Conservation (phyloP, 2,888 invertebrate species). For the Drosophila subsilvestris region DNA sequence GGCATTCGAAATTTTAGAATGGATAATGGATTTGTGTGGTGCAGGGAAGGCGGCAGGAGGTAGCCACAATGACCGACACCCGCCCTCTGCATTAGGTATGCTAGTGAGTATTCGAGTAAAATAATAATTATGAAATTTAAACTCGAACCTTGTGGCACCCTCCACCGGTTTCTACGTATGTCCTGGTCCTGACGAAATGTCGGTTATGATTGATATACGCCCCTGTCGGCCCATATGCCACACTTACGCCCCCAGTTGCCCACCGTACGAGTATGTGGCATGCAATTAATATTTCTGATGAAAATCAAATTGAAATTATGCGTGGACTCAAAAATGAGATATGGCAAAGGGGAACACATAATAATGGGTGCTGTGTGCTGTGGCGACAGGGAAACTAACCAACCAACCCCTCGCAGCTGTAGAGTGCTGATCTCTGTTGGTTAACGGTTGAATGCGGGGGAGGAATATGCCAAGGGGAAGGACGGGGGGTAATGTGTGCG, state of each 20-base stretch:
- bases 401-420: conserved; percentile 42
- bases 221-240: conserved; percentile 60
- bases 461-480: neutral
- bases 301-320: conserved; percentile 75
- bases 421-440: conserved; percentile 43
- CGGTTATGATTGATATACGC: conserved; percentile 54
- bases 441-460: conserved; percentile 15
- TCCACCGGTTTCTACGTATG: conserved; percentile 25
- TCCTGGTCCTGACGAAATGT: conserved; percentile 25
- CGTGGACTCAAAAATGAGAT: conserved; percentile 39
- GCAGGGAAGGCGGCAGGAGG: too few species aligned
- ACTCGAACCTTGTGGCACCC: conserved; percentile 35
- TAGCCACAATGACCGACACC: conserved; percentile 5
- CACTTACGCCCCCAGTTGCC: conserved; percentile 36
- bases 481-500: conserved; percentile 35
- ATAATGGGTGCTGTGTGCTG: conserved; percentile 2
- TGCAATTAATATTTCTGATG: conserved; percentile 70
- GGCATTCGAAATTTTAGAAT: neutral
- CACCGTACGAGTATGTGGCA: conserved; percentile 14
- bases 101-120: conserved; percentile 11
- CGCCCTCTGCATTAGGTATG: conserved; percentile 31
- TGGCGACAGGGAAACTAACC: conserved; percentile 10
- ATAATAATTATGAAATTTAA: conserved; percentile 69
- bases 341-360: neutral
- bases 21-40: neutral